A percentile compares a stretch with the other conserved stretches of the same genome.
These are phyloP conservation scores for Cantharis nigra DNA, from an alignment of 2,888 invertebrate genomes.

Conservation along the genomic window DNA sequence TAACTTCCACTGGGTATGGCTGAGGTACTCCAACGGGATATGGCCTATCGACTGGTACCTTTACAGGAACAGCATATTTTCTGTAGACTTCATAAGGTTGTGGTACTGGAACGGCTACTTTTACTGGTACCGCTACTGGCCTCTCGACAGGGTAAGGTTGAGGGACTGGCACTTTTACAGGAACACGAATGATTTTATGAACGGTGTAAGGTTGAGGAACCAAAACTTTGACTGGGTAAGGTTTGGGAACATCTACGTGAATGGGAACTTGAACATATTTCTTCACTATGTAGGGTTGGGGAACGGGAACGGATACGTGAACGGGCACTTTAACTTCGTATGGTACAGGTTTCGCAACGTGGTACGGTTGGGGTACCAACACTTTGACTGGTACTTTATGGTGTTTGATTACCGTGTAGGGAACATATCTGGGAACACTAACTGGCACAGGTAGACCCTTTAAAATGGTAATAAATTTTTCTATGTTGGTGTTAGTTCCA, in stretches of 20 bases:
- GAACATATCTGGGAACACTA: conserved; percentile 67
- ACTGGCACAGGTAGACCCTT: conserved; percentile 69
- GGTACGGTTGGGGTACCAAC: conserved; percentile 77
- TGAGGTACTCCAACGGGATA: conserved; percentile 72
- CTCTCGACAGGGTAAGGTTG: conserved; percentile 76
- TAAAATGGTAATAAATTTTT: conserved; percentile 68
- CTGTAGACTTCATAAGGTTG: conserved; percentile 74
- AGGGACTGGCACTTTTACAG: conserved; percentile 79
- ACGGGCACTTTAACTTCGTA: conserved; percentile 78
- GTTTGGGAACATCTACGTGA: not conserved
- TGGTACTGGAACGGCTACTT: conserved; percentile 76
- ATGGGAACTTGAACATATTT: not conserved
- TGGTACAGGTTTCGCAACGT: conserved; percentile 76
- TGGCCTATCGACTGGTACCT: conserved; percentile 71
- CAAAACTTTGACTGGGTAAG: conserved; percentile 61
- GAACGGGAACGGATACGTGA: conserved; percentile 42
- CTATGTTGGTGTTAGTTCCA: conserved; percentile 59
- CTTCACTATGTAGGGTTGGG: conserved; percentile 69
- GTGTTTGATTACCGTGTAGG: conserved; percentile 69
- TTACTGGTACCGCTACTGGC: conserved; percentile 74
- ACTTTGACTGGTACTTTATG: conserved; percentile 80
- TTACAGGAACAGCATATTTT: conserved; percentile 72
- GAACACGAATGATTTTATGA: conserved; percentile 74
- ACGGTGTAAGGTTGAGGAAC: conserved; percentile 72
- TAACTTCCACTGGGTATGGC: conserved; percentile 68